Evolutionary conservation across 1,140 invertebrate genomes (phyloP).

Genomic region (Sarcophaga peregrina): DNA sequence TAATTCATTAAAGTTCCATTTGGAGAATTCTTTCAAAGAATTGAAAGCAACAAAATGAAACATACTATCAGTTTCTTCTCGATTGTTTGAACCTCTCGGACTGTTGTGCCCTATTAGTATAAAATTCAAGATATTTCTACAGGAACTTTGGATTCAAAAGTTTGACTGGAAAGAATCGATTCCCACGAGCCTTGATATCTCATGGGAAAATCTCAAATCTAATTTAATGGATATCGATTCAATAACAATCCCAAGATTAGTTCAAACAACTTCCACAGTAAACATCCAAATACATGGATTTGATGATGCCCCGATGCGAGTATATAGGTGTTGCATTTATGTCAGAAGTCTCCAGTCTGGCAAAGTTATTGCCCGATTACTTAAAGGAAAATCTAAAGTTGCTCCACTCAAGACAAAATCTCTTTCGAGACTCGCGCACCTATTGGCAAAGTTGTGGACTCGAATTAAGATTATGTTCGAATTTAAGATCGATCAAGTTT

Average conservation of each 20-base stretch:
- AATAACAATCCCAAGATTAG: too few species aligned
- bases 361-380: slow-evolving; percentile 22
- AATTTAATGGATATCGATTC: slow-evolving; percentile 41
- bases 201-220: slow-evolving; percentile 48
- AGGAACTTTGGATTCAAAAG: slow-evolving; percentile 63
- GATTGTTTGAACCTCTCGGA: too few species aligned
- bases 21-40: too few species aligned
- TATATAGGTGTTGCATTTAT: slow-evolving; percentile 61
- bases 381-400: slow-evolving; percentile 46
- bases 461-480: slow-evolving; percentile 9
- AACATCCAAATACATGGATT: too few species aligned
- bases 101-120: slow-evolving; percentile 63
- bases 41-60: too few species aligned
- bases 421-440: slow-evolving; percentile 46
- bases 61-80: too few species aligned
- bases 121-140: slow-evolving; percentile 65
- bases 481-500: slow-evolving; percentile 35
- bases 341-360: slow-evolving; percentile 46
- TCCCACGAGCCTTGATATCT: slow-evolving; percentile 48
- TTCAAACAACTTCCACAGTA: too few species aligned
- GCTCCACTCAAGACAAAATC: slow-evolving; percentile 45
- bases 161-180: slow-evolving; percentile 66
- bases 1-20: too few species aligned
- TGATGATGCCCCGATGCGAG: too few species aligned
- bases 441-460: slow-evolving; percentile 46